phyloP scores from a whole-genome alignment of 2,797 vertebrate species.

The Cheirogaleus major region DNA sequence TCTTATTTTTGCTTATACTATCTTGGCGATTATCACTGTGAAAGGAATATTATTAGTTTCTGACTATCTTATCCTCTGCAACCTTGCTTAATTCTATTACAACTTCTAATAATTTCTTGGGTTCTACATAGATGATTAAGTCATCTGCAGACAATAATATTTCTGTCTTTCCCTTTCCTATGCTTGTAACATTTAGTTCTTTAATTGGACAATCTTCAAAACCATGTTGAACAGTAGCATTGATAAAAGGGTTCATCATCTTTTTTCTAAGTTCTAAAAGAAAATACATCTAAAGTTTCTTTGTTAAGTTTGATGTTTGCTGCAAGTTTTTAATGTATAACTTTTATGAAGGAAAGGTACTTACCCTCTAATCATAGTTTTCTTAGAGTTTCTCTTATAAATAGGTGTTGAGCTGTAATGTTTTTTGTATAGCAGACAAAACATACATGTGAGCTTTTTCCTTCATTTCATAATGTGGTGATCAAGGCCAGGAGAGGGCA shows the following conservation, averaged over 20 bases:
- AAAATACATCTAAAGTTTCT: neutral
- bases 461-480: neutral
- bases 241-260: neutral
- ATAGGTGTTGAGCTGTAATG: neutral
- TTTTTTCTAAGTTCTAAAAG: neutral
- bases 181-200: neutral
- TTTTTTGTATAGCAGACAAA: neutral
- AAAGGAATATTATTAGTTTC: neutral
- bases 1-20: neutral
- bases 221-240: neutral
- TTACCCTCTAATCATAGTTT: neutral
- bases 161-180: neutral
- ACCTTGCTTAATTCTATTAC: neutral
- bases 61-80: neutral
- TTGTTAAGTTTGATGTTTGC: neutral
- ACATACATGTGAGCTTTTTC: neutral
- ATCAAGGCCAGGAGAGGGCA: neutral
- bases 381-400: neutral
- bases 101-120: neutral
- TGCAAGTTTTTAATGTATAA: neutral
- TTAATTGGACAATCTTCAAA: neutral
- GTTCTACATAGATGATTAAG: neutral
- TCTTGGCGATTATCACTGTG: neutral
- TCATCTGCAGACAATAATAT: neutral
- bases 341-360: neutral